These are phyloP conservation scores for Metaphire vulgaris DNA, from an alignment of 1,140 invertebrate species.

Conservation along the genomic window DNA sequence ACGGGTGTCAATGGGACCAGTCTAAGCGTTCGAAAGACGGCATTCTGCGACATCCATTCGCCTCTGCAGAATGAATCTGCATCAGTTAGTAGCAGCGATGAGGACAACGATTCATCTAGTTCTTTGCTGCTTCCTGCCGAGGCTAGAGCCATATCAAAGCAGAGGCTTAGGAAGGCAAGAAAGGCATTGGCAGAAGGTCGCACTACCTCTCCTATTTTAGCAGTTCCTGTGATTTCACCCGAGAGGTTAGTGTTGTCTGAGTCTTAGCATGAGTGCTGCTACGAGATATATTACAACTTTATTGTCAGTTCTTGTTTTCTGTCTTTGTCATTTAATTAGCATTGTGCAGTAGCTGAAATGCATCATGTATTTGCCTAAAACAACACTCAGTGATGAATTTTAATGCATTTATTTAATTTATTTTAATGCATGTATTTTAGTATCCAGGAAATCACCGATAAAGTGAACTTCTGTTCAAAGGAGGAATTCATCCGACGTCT, in stretches of 20 bases:
- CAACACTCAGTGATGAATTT: too few relatives aligned
- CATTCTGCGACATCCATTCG: constrained; percentile 88
- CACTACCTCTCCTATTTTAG: background rate
- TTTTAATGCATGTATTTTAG: too few relatives aligned
- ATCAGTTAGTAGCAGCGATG: background rate
- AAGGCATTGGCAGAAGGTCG: background rate
- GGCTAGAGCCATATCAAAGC: background rate
- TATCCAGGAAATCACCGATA: constrained; percentile 62
- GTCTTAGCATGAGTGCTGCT: too few relatives aligned
- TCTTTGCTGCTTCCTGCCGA: background rate
- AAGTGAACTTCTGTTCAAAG: constrained; percentile 66
- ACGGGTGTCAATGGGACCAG: constrained; percentile 36
- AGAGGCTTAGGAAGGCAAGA: background rate
- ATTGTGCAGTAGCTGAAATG: too few relatives aligned
- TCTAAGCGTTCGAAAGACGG: constrained; percentile 66
- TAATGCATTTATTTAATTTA: too few relatives aligned
- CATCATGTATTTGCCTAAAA: too few relatives aligned
- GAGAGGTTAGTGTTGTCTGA: background rate
- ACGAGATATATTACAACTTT: too few relatives aligned
- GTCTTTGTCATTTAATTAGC: too few relatives aligned
- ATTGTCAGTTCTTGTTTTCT: too few relatives aligned
- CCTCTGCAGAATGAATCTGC: constrained; percentile 56
- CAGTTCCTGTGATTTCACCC: background rate
- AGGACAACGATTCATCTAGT: background rate
- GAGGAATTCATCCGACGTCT: constrained; percentile 82